A percentile compares a stretch with the other conserved stretches of the same genome.
Conservation (phyloP, 2,888 invertebrate species). For the Nemoura dubitans region DNA sequence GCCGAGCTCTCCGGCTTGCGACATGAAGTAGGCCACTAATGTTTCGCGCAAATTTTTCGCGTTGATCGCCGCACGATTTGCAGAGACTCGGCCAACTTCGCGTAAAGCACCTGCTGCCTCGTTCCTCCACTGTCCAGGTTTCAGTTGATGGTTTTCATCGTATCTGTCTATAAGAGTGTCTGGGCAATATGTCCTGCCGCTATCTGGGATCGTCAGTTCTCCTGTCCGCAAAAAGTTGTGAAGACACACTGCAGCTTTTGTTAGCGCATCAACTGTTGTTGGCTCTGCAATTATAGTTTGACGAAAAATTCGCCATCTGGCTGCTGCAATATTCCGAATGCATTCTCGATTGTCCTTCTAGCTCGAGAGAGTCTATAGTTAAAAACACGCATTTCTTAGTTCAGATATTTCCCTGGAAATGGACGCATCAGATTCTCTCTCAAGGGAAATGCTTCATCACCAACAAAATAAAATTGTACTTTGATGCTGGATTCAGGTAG, state of each 20-base stretch:
- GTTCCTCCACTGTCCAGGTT: slow-evolving; percentile 32
- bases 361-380: slow-evolving; percentile 52
- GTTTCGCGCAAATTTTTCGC: slow-evolving; percentile 33
- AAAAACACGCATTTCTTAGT: slow-evolving; percentile 51
- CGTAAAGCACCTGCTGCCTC: slow-evolving; percentile 1
- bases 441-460: slow-evolving; percentile 54
- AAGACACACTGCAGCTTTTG: slow-evolving; percentile 41
- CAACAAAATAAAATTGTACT: slow-evolving; percentile 54
- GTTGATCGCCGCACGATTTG: slow-evolving; percentile 34
- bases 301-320: slow-evolving; percentile 49
- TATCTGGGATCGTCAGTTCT: slow-evolving; percentile 15
- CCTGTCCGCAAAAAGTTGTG: slow-evolving; percentile 45
- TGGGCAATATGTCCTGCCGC: slow-evolving; percentile 39
- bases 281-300: slow-evolving; percentile 44
- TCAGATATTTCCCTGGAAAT: slow-evolving; percentile 51
- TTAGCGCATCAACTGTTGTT: slow-evolving; percentile 40
- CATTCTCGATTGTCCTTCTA: slow-evolving; percentile 49
- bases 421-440: slow-evolving; percentile 49
- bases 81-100: slow-evolving; percentile 19
- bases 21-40: slow-evolving; percentile 37
- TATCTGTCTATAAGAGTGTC: slow-evolving; percentile 33
- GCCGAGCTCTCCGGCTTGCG: slow-evolving; percentile 14
- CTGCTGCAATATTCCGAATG: slow-evolving; percentile 52
- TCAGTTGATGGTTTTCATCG: not conserved
- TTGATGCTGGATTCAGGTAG: slow-evolving; percentile 52